These are phyloP conservation scores for Lagorchestes hirsutus DNA, from an alignment of 2,797 vertebrate genomes.

Conservation along the genomic window DNA sequence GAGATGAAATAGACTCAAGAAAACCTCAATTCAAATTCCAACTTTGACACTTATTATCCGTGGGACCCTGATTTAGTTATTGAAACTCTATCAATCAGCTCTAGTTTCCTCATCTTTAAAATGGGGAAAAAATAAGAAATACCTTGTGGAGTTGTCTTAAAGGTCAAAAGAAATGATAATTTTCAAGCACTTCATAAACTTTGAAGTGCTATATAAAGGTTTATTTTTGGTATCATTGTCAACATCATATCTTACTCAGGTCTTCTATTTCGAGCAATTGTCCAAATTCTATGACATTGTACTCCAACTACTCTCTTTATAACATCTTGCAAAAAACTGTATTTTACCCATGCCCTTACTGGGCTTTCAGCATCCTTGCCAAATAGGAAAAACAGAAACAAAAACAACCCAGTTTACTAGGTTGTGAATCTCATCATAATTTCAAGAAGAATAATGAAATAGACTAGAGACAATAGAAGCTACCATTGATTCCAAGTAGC, in stretches of 20 bases:
- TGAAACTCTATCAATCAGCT: background rate
- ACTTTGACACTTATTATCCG: background rate
- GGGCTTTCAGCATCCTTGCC: background rate
- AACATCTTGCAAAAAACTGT: background rate
- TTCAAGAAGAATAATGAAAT: conserved; percentile 15
- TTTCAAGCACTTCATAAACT: background rate
- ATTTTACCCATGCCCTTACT: background rate
- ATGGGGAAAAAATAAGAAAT: background rate
- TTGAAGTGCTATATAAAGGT: background rate
- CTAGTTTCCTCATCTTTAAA: background rate
- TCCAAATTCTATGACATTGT: background rate
- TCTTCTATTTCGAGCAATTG: background rate
- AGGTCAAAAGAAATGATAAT: background rate
- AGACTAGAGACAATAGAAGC: conserved; percentile 1
- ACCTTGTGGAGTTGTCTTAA: background rate
- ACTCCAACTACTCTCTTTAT: background rate
- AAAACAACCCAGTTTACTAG: background rate
- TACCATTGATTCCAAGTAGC: background rate
- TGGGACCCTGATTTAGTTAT: background rate
- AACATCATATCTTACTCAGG: background rate
- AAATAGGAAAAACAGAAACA: background rate
- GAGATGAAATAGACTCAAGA: background rate
- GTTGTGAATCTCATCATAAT: background rate
- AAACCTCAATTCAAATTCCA: background rate
- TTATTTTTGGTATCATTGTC: background rate